phyloP scores from a whole-genome alignment of 2,888 invertebrate species.

The Agapostemon virescens region DNA sequence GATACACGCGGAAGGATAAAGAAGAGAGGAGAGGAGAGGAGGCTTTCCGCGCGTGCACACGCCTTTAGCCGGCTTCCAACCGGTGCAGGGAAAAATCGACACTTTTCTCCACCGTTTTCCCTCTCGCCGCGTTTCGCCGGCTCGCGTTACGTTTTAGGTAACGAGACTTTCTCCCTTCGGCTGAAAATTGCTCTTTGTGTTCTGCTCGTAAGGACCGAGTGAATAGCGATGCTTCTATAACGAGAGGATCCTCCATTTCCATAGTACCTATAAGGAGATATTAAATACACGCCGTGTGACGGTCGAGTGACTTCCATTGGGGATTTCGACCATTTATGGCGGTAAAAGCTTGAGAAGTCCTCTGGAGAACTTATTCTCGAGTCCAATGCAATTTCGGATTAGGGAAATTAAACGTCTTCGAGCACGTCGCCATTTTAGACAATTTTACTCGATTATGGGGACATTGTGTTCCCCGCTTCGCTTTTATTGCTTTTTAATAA shows the following conservation, averaged over 20 bases:
- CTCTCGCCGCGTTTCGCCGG: neutral
- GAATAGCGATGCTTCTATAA: slow-evolving; percentile 6
- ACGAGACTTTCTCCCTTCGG: neutral
- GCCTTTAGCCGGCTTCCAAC: neutral
- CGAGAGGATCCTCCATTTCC: neutral
- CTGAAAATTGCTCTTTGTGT: slow-evolving; percentile 3
- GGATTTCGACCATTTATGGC: neutral
- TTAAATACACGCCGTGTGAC: neutral
- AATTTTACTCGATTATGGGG: neutral
- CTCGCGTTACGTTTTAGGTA: slow-evolving; percentile 3
- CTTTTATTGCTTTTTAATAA: neutral
- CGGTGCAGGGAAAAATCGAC: slow-evolving; percentile 50
- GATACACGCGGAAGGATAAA: neutral
- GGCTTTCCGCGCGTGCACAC: slow-evolving; percentile 3
- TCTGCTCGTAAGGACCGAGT: slow-evolving; percentile 1
- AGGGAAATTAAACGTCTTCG: neutral
- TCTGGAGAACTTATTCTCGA: neutral
- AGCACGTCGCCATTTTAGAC: neutral
- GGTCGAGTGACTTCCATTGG: slow-evolving; percentile 2
- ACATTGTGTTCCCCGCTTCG: too few species aligned
- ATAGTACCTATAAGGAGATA: neutral
- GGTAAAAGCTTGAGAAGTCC: neutral
- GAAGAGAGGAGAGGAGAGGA: neutral
- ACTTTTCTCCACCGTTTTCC: slow-evolving; percentile 27
- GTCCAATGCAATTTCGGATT: neutral